Percentiles rank a stretch among this genome's conserved stretches.
These are phyloP conservation scores for Spilogale gracilis DNA, from an alignment of 2,113 vertebrate species.

Conservation along the genomic window DNA sequence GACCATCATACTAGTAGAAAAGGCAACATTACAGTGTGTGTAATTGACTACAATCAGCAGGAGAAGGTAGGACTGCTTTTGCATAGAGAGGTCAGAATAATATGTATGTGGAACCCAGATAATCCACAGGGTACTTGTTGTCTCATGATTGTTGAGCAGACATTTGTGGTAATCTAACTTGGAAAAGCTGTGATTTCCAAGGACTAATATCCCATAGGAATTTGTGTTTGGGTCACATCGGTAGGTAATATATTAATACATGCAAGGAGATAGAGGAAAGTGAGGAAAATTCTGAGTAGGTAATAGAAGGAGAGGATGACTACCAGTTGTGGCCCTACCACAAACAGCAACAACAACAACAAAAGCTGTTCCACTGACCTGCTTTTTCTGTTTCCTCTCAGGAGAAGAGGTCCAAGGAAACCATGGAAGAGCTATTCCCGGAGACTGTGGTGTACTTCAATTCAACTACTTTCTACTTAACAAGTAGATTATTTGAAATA, in stretches of 20 bases:
- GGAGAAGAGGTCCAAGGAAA: neutral
- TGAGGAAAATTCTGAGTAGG: neutral
- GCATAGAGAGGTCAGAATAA: neutral
- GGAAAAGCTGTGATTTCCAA: neutral
- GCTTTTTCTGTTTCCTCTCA: neutral
- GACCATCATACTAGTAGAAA: neutral
- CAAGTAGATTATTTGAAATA: neutral
- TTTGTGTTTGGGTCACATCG: neutral
- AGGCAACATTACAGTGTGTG: neutral
- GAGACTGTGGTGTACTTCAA: neutral
- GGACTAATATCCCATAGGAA: neutral
- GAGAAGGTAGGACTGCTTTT: neutral
- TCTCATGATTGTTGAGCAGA: neutral
- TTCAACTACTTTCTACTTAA: neutral
- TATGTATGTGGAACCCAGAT: neutral
- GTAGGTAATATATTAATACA: neutral
- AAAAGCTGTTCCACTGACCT: neutral
- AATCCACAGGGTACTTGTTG: neutral
- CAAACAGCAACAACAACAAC: neutral
- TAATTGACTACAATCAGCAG: neutral
- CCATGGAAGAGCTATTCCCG: neutral
- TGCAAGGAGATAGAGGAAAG: neutral
- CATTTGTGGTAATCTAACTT: neutral
- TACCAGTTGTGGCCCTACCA: neutral
- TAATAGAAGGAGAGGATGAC: neutral